These are phyloP conservation scores for Urosaurus nigricauda DNA, from an alignment of 2,797 vertebrate species.

Conservation along the genomic window DNA sequence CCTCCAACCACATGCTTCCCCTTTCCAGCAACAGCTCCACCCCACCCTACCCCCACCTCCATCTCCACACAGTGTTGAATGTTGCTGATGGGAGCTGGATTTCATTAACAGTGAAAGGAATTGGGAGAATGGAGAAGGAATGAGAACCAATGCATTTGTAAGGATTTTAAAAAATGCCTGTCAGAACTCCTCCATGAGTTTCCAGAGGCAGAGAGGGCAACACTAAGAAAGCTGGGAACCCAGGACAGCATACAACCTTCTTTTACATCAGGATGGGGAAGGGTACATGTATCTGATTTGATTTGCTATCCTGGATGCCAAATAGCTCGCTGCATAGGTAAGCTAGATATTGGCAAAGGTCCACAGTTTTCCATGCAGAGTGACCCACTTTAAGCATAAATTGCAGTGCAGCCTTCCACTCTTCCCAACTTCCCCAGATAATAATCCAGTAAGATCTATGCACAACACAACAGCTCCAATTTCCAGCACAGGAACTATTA, in stretches of 20 bases:
- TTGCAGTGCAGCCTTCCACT: neutral
- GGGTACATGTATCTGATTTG: neutral
- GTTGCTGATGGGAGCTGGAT: conserved; percentile 48
- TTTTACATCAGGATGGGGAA: neutral
- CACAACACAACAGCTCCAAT: neutral
- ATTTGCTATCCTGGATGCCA: neutral
- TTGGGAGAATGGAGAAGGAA: neutral
- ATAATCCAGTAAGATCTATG: conserved; percentile 1
- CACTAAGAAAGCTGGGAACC: neutral
- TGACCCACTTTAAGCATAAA: neutral
- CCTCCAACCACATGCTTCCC: conserved; percentile 33
- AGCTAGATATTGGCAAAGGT: neutral
- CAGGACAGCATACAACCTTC: neutral
- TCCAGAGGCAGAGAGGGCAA: neutral
- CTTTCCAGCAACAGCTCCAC: conserved; percentile 35
- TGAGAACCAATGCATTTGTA: neutral
- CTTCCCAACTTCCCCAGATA: neutral
- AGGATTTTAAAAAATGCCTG: neutral
- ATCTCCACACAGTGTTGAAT: neutral
- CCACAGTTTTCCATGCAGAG: neutral
- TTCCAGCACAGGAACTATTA: neutral
- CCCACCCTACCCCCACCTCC: neutral
- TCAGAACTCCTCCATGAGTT: neutral
- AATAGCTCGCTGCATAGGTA: neutral
- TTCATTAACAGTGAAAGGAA: conserved; percentile 2